Percentiles rank a stretch among this genome's conserved stretches.
Evolutionary conservation across 2,113 vertebrate genomes (phyloP).

Genomic region (Epinephelus lanceolatus): DNA sequence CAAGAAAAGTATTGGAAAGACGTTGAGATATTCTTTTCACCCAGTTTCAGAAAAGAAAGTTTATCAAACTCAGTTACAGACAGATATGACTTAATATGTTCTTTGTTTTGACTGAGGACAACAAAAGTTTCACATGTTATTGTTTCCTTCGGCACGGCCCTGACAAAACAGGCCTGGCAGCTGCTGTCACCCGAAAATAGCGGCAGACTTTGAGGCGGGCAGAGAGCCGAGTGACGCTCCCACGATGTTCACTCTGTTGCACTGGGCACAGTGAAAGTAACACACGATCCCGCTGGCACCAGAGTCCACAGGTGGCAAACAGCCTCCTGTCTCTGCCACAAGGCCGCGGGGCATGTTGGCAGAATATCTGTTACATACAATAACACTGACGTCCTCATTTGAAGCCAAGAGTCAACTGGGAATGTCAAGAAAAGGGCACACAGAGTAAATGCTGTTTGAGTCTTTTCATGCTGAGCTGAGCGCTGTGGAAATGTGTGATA

Average conservation of each 20-base stretch:
- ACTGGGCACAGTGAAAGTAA: conserved; percentile 58
- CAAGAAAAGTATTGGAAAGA: not conserved
- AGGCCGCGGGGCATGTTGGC: conserved; percentile 24
- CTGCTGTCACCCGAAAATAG: conserved; percentile 77
- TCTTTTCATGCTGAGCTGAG: conserved; percentile 3
- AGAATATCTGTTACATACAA: conserved; percentile 54
- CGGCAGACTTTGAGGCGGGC: conserved; percentile 44
- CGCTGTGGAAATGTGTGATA: conserved; percentile 1
- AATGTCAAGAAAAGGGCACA: conserved; percentile 46
- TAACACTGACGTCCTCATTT: conserved; percentile 14
- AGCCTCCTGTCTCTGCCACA: conserved; percentile 37
- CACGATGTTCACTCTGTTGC: conserved; percentile 43
- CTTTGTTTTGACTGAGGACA: conserved; percentile 2
- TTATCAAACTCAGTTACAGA: not conserved
- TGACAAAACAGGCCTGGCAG: conserved; percentile 70
- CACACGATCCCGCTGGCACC: conserved; percentile 61
- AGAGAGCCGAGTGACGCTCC: conserved; percentile 36
- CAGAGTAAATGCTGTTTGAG: not conserved
- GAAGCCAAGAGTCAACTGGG: conserved; percentile 51
- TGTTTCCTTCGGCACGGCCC: conserved; percentile 55
- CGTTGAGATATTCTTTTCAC: not conserved
- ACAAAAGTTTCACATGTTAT: conserved; percentile 49
- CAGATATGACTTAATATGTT: not conserved
- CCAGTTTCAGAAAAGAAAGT: not conserved
- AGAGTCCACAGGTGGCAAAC: conserved; percentile 71